phyloP scores from a whole-genome alignment of 1,140 invertebrate species.

The Diorhabda elongata region DNA sequence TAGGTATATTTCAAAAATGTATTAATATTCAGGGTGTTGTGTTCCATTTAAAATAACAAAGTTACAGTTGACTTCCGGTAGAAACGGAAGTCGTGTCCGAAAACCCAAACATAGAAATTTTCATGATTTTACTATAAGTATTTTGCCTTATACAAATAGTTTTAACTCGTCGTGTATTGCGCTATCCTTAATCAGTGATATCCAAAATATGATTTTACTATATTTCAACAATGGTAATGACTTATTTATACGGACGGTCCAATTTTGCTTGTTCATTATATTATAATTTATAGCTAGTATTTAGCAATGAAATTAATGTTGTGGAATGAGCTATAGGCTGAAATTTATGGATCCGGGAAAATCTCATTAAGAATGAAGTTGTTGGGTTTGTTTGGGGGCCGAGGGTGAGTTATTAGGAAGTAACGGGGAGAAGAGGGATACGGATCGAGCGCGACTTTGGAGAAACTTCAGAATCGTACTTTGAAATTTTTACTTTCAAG shows the following conservation, averaged over 20 bases:
- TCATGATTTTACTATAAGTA: too few species aligned
- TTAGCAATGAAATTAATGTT: slow-evolving; percentile 49
- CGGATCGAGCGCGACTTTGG: slow-evolving; percentile 14
- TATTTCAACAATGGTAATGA: neutral
- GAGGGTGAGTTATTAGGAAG: slow-evolving; percentile 22
- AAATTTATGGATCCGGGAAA: slow-evolving; percentile 50
- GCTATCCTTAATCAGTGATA: too few species aligned
- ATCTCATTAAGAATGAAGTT: slow-evolving; percentile 50
- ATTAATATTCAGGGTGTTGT: too few species aligned
- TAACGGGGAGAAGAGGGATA: slow-evolving; percentile 19
- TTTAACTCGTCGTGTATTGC: too few species aligned
- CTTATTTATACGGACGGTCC: slow-evolving; percentile 20
- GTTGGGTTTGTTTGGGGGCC: slow-evolving; percentile 44
- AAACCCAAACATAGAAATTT: too few species aligned
- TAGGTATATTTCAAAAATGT: too few species aligned
- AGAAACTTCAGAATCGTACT: slow-evolving; percentile 9
- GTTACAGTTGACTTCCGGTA: too few species aligned
- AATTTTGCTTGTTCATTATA: slow-evolving; percentile 47
- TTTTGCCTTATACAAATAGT: too few species aligned
- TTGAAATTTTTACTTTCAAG: neutral
- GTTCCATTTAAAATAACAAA: too few species aligned
- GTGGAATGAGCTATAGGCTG: slow-evolving; percentile 48
- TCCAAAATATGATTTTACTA: too few species aligned
- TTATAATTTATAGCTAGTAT: slow-evolving; percentile 48
- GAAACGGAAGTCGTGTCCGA: too few species aligned